Conservation (phyloP, 2,113 vertebrate species). For the Mungos mungo region DNA sequence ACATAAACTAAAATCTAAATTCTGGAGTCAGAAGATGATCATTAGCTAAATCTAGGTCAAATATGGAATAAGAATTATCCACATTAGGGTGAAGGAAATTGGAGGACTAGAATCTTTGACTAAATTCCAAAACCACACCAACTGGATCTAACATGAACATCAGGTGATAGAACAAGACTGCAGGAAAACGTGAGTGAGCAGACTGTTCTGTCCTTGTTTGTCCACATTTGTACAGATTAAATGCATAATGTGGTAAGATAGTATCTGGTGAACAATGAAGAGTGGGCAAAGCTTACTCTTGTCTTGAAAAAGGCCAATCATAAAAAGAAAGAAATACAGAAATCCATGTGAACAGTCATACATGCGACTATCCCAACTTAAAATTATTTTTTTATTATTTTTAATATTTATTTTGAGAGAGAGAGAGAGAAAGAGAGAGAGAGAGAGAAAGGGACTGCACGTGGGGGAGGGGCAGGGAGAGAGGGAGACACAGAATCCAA, state of each 20-base stretch:
- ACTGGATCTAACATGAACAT: not conserved
- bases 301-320: not conserved
- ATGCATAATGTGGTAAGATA: not conserved
- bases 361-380: not conserved
- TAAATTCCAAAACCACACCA: not conserved
- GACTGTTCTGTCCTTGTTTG: rapidly evolving
- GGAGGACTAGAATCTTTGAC: not conserved
- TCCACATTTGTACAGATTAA: not conserved
- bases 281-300: not conserved
- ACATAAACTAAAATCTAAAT: not conserved
- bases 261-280: not conserved
- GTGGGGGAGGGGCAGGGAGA: no score
- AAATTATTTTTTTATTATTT: not conserved
- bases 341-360: not conserved
- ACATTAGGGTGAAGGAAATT: not conserved
- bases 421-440: no score
- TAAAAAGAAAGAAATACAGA: not conserved
- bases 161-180: not conserved
- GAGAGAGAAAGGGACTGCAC: no score
- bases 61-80: not conserved
- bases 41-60: not conserved
- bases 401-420: no score
- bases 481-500: no score
- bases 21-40: not conserved
- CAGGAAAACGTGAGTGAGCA: not conserved